Evolutionary conservation across 2,888 invertebrate genomes (phyloP).

Genomic region (Caenorhabditis japonica): DNA sequence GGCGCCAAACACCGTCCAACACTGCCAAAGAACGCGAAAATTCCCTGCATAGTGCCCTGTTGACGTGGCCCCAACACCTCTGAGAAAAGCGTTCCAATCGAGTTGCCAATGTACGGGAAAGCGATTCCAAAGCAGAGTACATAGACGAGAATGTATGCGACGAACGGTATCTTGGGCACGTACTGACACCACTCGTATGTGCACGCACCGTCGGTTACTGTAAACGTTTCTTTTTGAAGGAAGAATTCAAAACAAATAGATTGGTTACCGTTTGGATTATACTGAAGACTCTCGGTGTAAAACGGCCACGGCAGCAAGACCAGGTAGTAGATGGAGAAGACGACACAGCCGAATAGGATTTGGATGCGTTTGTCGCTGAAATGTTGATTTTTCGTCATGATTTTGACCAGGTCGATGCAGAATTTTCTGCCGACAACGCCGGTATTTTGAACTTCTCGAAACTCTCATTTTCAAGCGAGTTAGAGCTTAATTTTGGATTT

Average conservation of each 20-base stretch:
- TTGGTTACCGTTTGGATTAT: slow-evolving; percentile 54
- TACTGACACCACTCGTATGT: slow-evolving; percentile 57
- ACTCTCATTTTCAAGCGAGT: too few relatives aligned
- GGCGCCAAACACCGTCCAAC: slow-evolving; percentile 55
- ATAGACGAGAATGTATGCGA: slow-evolving; percentile 51
- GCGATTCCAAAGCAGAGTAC: slow-evolving; percentile 55
- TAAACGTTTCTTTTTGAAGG: slow-evolving; percentile 1
- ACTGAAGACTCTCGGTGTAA: slow-evolving; percentile 45
- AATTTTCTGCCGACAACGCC: too few relatives aligned
- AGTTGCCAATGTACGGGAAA: slow-evolving; percentile 58
- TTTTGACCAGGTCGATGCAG: too few relatives aligned
- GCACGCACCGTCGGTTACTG: slow-evolving; percentile 53
- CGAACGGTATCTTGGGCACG: slow-evolving; percentile 52
- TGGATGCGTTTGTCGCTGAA: slow-evolving; percentile 55
- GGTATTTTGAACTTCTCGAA: too few relatives aligned
- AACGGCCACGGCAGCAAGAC: slow-evolving; percentile 60
- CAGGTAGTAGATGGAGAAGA: slow-evolving; percentile 52
- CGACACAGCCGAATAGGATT: slow-evolving; percentile 51
- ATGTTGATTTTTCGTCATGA: too few relatives aligned
- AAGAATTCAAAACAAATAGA: not conserved
- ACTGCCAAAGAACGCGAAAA: slow-evolving; percentile 53
- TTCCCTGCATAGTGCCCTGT: slow-evolving; percentile 62
- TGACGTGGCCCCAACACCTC: slow-evolving; percentile 62
- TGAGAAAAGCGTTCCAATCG: slow-evolving; percentile 57
- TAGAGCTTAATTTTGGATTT: too few relatives aligned